Conservation (phyloP, 1,140 invertebrate genomes). For the Sitobion miscanthi region DNA sequence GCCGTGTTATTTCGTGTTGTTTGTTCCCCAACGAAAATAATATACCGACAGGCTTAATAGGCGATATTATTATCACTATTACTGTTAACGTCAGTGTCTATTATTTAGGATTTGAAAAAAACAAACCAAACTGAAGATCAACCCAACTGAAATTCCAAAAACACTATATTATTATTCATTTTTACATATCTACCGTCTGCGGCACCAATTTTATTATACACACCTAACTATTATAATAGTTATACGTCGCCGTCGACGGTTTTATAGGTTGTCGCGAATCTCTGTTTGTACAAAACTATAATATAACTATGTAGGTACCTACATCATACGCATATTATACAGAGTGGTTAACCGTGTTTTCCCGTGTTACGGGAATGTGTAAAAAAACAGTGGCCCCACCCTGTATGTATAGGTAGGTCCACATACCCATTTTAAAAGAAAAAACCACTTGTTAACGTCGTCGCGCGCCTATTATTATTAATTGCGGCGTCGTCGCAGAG, state of each 20-base stretch:
- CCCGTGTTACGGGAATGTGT: not conserved
- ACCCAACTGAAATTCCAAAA: not conserved
- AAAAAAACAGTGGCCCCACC: not conserved
- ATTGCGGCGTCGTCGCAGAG: not conserved
- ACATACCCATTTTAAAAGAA: not conserved
- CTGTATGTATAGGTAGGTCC: not conserved
- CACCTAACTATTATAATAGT: not conserved
- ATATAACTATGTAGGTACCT: too few relatives aligned
- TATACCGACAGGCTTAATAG: not conserved
- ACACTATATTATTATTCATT: not conserved
- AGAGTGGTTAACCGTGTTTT: not conserved
- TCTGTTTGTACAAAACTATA: not conserved
- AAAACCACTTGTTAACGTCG: conserved; percentile 13
- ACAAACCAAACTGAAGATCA: too few relatives aligned
- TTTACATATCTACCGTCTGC: not conserved
- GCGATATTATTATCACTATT: too few relatives aligned
- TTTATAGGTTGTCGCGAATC: not conserved
- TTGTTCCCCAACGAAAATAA: not conserved
- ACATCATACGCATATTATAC: not conserved
- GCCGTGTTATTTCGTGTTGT: not conserved
- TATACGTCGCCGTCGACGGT: not conserved
- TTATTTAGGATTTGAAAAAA: not conserved
- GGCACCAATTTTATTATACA: not conserved
- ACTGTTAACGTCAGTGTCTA: not conserved
- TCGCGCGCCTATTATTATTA: conserved; percentile 19